Percentiles rank a stretch among this genome's conserved stretches.
Conservation (phyloP, 2,888 invertebrate genomes). For the Morpho achilles region DNA sequence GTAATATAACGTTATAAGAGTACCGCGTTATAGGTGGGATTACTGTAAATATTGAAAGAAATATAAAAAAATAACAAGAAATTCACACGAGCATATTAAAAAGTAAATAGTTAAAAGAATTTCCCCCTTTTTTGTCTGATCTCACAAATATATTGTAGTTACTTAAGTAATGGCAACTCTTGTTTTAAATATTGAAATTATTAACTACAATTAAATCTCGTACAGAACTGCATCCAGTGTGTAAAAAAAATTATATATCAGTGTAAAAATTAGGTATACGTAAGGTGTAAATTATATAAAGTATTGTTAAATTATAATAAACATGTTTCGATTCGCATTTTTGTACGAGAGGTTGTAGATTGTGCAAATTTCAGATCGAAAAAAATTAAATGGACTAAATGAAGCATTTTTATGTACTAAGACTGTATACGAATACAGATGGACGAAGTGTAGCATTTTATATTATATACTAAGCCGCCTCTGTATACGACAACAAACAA, state of each 20-base stretch:
- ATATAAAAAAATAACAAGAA: too few relatives aligned
- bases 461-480: background rate
- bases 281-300: constrained; percentile 16
- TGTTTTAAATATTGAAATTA: background rate
- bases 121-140: too few relatives aligned
- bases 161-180: background rate
- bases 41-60: too few relatives aligned
- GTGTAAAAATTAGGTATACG: constrained; percentile 16
- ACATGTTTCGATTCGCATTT: constrained; percentile 12
- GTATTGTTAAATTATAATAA: constrained; percentile 8
- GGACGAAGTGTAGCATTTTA: background rate
- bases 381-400: background rate
- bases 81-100: too few relatives aligned
- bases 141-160: background rate
- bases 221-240: constrained; percentile 12
- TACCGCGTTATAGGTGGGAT: too few relatives aligned
- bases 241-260: constrained; percentile 12
- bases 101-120: too few relatives aligned
- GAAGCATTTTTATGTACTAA: background rate
- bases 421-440: too few relatives aligned
- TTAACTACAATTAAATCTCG: constrained; percentile 3
- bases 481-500: too few relatives aligned
- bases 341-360: constrained; percentile 10
- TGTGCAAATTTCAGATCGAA: background rate
- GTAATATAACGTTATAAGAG: too few relatives aligned